Percentiles rank a stretch among this genome's conserved stretches.
These are phyloP conservation scores for Argya squamiceps DNA, from an alignment of 2,797 vertebrate species.

Conservation along the genomic window DNA sequence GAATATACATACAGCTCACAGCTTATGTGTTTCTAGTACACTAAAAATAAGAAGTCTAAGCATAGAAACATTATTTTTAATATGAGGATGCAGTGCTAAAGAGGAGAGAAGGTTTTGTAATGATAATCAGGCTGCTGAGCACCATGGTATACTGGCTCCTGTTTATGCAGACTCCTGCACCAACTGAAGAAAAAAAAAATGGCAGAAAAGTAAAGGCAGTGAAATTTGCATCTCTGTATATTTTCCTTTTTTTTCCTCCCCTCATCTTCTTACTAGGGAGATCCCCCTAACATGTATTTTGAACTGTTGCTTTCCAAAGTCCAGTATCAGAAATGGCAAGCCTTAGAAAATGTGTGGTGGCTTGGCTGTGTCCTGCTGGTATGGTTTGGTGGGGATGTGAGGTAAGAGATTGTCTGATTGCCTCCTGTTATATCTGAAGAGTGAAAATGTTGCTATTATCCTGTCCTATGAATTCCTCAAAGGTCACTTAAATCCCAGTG, in stretches of 20 bases:
- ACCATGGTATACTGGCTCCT: background rate
- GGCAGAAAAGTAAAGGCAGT: background rate
- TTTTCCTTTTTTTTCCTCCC: rapidly evolving
- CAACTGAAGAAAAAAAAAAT: background rate
- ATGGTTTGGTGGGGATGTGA: background rate
- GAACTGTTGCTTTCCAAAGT: background rate
- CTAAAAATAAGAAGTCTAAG: constrained; percentile 57
- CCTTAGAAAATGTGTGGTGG: constrained; percentile 8
- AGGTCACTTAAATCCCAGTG: constrained; percentile 66
- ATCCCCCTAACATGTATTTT: background rate
- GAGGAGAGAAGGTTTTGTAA: constrained; percentile 18
- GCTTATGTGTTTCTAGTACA: constrained; percentile 50
- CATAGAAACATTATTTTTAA: constrained; percentile 34
- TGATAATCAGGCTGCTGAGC: background rate
- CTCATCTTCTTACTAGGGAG: background rate
- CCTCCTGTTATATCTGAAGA: constrained; percentile 40
- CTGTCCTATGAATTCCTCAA: constrained; percentile 48
- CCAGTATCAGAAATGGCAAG: background rate
- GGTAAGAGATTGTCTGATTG: constrained; percentile 32
- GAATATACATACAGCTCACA: constrained; percentile 50
- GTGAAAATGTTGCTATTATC: constrained; percentile 54
- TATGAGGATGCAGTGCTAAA: constrained; percentile 16
- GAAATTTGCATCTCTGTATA: background rate
- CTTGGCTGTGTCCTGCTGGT: constrained; percentile 23
- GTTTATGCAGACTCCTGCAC: background rate